Evolutionary conservation across 2,797 vertebrate genomes (phyloP), one percentile per base, ranked within the genome.

Genomic region (Pitangus sulphuratus): DNA sequence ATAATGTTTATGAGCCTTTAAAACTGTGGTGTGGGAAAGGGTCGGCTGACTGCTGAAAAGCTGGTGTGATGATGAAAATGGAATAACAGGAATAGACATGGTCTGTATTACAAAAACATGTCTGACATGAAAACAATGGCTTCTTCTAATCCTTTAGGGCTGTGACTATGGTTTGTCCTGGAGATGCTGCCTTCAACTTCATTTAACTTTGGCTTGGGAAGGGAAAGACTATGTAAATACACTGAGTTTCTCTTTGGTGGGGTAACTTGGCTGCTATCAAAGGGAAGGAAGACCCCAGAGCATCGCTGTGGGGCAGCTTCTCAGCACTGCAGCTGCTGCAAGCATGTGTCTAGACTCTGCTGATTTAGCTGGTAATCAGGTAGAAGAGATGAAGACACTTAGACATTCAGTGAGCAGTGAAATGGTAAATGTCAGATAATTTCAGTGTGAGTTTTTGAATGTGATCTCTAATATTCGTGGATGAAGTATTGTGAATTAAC

Each of bases 1-100:
- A 96, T 93, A 87, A 87, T 85, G 82, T 92, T 93, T 96, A 94
- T 93, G 92, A 97, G 94, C 64, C 87, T 93, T 88, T 89, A 82
- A 95, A 91, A 79, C 90, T 91, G 78, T 84, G 79, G 89, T 80
- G 69, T 96, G 94, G 92, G 93, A 96, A 94, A 95, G 58, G 83
- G 85, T 83, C 40, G 48, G 65, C 45, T 50, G 94, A 89, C 85
- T 95, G 93, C 74, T 90, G 78, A 94, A 96, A 96, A 93, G 61
- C 79, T 72, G 51, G 42, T 75, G 44, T 61, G 87, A 77, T 95
- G 91, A 93, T 87, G 71, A 94, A 94, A 93, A 83, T 75, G 91
- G 94, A 94, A 87, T 53, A 72, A 95, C 78, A 80, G 51, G 76
- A 81, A 87, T 58, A 96, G 83, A 66, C 74, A 44, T 90, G 91